Conservation (phyloP, 2,113 vertebrate genomes). For the Sterna hirundo region DNA sequence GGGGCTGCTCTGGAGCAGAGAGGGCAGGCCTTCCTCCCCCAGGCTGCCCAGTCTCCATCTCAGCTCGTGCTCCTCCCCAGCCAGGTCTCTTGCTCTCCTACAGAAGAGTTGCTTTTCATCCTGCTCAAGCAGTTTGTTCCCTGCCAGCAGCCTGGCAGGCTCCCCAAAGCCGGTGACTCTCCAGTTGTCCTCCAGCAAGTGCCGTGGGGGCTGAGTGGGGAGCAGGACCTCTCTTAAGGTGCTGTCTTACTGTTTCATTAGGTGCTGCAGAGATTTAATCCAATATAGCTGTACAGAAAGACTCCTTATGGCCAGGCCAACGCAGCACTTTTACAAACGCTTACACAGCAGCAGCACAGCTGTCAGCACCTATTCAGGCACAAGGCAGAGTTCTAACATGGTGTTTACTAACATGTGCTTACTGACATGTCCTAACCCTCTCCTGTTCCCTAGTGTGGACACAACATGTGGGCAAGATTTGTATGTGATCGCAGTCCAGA, state of each 20-base stretch:
- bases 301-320: neutral
- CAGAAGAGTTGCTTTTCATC: neutral
- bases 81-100: neutral
- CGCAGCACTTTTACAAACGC: neutral
- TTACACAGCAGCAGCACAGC: neutral
- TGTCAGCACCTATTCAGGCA: neutral
- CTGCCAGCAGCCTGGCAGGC: neutral
- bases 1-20: neutral
- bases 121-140: neutral
- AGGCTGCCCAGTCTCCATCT: neutral
- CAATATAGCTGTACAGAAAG: neutral
- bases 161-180: neutral
- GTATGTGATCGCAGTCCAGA: neutral
- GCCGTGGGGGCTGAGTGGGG: rapidly evolving
- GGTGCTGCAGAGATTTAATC: neutral
- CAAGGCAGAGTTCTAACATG: neutral
- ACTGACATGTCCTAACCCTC: neutral
- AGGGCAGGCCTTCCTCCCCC: neutral
- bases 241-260: no score
- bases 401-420: neutral
- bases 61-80: neutral
- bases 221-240: neutral
- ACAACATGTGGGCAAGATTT: neutral
- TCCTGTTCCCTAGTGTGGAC: neutral
- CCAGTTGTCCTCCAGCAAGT: neutral